Evolutionary conservation across 2,888 invertebrate genomes (phyloP).

Genomic region (Ophion costatus): DNA sequence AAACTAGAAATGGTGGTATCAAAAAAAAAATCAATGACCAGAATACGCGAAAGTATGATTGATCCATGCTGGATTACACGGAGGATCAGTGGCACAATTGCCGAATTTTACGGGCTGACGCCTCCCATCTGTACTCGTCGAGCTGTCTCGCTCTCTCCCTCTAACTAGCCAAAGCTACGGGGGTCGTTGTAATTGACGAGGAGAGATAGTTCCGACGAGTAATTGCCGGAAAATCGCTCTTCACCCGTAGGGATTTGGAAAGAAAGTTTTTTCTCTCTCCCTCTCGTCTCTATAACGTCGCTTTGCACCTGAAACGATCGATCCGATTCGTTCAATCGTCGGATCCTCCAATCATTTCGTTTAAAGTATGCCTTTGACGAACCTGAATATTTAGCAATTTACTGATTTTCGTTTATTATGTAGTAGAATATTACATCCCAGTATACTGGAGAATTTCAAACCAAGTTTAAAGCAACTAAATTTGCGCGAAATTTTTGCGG

Average conservation of each 20-base stretch:
- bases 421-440: no score
- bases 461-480: no score
- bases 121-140: slow-evolving; percentile 73
- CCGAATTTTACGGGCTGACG: slow-evolving; percentile 78
- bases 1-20: not conserved
- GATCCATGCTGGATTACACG: slow-evolving; percentile 61
- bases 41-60: slow-evolving; percentile 24
- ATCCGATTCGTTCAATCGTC: not conserved
- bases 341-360: not conserved
- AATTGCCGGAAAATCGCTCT: slow-evolving; percentile 76
- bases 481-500: no score
- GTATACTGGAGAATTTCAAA: no score
- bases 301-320: slow-evolving; percentile 26
- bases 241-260: slow-evolving; percentile 1
- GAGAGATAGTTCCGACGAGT: slow-evolving; percentile 62
- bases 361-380: not conserved
- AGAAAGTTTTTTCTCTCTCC: slow-evolving; percentile 10
- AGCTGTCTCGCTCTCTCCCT: slow-evolving; percentile 3
- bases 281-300: not conserved
- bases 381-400: no score
- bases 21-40: not conserved
- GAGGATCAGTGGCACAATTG: slow-evolving; percentile 69
- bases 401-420: no score
- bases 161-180: slow-evolving; percentile 55
- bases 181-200: slow-evolving; percentile 74